A percentile compares a stretch with the other conserved stretches of the same genome.
Conservation (phyloP, 2,797 vertebrate genomes). For the Crax fasciolata region DNA sequence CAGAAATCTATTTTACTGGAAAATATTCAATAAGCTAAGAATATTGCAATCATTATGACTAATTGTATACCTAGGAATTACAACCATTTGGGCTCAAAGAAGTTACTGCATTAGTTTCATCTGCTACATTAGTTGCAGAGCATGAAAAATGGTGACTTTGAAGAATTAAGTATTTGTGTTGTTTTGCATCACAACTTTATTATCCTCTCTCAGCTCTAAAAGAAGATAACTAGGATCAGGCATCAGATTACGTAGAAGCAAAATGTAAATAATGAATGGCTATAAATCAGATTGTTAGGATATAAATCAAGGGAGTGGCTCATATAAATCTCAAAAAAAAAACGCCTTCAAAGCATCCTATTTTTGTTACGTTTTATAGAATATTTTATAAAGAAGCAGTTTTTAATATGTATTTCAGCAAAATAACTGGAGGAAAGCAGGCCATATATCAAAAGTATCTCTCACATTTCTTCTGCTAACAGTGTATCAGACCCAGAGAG, state of each 20-base stretch:
- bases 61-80: neutral
- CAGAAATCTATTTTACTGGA: neutral
- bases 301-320: constrained; percentile 10
- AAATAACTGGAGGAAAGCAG: neutral
- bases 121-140: neutral
- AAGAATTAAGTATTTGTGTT: constrained; percentile 6
- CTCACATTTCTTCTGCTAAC: neutral
- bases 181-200: constrained; percentile 14
- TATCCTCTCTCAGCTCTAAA: constrained; percentile 1
- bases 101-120: constrained; percentile 8
- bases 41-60: neutral
- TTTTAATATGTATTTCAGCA: neutral
- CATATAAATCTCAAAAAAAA: neutral
- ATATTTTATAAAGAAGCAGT: neutral
- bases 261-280: constrained; percentile 27
- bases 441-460: neutral
- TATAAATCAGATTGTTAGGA: constrained; percentile 41
- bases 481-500: neutral
- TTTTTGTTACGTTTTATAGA: neutral
- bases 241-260: constrained; percentile 37
- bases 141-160: constrained; percentile 18
- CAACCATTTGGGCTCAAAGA: neutral
- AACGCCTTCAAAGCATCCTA: neutral
- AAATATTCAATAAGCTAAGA: neutral
- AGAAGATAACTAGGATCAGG: constrained; percentile 42